Percentiles rank a stretch among this genome's conserved stretches.
Evolutionary conservation across 2,113 vertebrate genomes (phyloP).

Genomic region (Colossoma macropomum): DNA sequence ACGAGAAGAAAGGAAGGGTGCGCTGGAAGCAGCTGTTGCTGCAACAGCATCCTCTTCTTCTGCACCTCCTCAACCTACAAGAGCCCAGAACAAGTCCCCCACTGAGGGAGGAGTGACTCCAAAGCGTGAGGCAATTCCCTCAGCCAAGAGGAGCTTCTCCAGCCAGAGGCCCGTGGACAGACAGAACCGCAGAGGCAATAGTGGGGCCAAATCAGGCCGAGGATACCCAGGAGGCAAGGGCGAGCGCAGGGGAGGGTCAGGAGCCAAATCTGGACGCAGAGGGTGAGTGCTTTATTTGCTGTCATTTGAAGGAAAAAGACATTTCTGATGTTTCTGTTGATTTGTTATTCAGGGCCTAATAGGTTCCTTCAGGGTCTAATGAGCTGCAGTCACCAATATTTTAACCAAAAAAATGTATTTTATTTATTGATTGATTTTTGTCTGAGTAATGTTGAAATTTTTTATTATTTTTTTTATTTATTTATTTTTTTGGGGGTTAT

Average conservation of each 20-base stretch:
- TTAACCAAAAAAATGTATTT: neutral
- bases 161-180: slow-evolving; percentile 93
- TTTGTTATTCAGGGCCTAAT: no score
- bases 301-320: no score
- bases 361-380: neutral
- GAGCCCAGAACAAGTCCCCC: slow-evolving; percentile 81
- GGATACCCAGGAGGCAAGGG: slow-evolving; percentile 90
- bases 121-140: slow-evolving; percentile 79
- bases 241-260: slow-evolving; percentile 87
- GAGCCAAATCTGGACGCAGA: slow-evolving; percentile 87
- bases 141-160: slow-evolving; percentile 94
- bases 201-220: slow-evolving; percentile 86
- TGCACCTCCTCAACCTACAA: slow-evolving; percentile 59
- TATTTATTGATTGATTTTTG: no score
- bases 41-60: slow-evolving; percentile 64
- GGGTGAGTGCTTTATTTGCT: slow-evolving; percentile 80
- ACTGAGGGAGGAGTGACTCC: slow-evolving; percentile 74
- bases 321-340: neutral
- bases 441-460: no score
- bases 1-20: slow-evolving; percentile 90
- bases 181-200: slow-evolving; percentile 90
- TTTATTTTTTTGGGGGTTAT: no score
- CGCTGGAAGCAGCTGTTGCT: slow-evolving; percentile 71
- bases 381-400: no score
- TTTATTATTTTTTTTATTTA: neutral